Conservation (phyloP, 2,797 vertebrate species). For the Xiphophorus birchmanni region DNA sequence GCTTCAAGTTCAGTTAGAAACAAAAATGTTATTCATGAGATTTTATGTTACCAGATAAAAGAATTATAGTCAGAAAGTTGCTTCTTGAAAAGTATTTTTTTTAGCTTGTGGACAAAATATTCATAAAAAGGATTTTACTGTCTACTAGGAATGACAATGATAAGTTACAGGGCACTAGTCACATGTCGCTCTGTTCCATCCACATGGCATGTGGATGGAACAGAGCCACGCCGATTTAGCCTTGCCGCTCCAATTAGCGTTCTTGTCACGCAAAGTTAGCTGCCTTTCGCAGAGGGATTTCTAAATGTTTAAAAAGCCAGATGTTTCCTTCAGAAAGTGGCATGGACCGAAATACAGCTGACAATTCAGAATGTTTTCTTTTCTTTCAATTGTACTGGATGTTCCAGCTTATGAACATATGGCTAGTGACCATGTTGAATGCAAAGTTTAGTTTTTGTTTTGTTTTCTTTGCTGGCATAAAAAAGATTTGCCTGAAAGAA, state of each 20-base stretch:
- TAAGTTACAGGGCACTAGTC: background rate
- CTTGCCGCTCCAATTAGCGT: background rate
- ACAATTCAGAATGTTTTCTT: background rate
- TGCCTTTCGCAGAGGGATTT: background rate
- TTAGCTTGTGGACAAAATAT: background rate
- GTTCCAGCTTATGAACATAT: background rate
- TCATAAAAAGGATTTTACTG: background rate
- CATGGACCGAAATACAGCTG: background rate
- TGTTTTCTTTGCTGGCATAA: background rate
- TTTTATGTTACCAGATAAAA: background rate
- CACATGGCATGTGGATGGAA: no score
- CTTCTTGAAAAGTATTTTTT: background rate
- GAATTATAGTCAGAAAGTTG: background rate
- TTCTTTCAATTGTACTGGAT: no score
- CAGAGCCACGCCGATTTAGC: background rate
- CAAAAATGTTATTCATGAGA: background rate
- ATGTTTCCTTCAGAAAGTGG: background rate
- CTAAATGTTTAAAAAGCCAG: conserved; percentile 1
- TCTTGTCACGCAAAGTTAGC: background rate
- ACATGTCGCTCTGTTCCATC: no score
- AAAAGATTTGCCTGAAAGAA: background rate
- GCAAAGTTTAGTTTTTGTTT: background rate
- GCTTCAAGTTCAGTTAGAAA: background rate
- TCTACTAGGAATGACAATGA: background rate
- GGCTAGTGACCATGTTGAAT: background rate